These are phyloP conservation scores for Nothoprocta perdicaria DNA, from an alignment of 2,113 vertebrate genomes.

Conservation along the genomic window DNA sequence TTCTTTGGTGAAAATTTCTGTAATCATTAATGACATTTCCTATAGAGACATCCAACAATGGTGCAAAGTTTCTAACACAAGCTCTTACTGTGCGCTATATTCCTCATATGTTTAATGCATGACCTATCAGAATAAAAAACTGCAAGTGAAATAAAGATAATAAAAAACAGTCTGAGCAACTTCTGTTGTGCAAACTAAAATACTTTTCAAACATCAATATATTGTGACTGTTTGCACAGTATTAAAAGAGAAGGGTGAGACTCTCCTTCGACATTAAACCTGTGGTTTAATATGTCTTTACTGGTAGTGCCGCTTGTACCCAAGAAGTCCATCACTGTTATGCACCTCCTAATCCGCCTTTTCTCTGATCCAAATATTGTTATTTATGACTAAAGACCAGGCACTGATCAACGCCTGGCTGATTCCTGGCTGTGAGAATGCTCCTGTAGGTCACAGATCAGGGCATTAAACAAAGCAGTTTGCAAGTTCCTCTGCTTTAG, in stretches of 20 bases:
- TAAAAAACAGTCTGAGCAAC: neutral
- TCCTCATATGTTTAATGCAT: neutral
- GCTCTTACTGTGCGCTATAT: neutral
- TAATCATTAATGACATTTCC: slow-evolving; percentile 5
- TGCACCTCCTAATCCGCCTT: neutral
- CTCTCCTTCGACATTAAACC: neutral
- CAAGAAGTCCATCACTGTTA: neutral
- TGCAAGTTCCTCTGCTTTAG: neutral
- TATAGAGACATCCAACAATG: neutral
- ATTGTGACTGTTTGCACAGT: neutral
- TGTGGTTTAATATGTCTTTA: neutral
- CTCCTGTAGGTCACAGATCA: neutral
- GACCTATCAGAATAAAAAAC: neutral
- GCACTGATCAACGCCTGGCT: neutral
- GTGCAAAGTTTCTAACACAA: neutral
- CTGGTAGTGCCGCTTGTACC: neutral
- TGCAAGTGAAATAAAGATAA: neutral
- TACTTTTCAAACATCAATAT: neutral
- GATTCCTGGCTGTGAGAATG: neutral
- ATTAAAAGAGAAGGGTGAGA: neutral
- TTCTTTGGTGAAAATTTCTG: slow-evolving; percentile 24
- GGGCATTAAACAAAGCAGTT: neutral
- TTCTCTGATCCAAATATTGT: neutral
- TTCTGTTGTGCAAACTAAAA: neutral
- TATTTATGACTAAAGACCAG: neutral